Base-by-base conservation (phyloP, 1,140 invertebrate species). In the Amyelois transitella region DNA sequence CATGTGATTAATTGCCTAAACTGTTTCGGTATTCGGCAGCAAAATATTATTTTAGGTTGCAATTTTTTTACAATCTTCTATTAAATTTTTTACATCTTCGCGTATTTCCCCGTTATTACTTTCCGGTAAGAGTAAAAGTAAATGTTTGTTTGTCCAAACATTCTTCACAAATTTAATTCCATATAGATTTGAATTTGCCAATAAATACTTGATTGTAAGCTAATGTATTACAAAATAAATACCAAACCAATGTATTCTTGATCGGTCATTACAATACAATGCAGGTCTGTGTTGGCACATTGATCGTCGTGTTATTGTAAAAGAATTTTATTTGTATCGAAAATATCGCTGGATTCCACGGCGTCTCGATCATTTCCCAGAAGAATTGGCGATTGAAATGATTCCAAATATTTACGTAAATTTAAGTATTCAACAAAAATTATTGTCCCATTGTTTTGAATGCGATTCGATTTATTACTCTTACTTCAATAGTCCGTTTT, bases 341-440 rank as follows among this genome's bases (percentile, higher is more conserved):
- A 5, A 45, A 45, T 17, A 19, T 18, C 18, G 18, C 8, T 19
- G 43, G 43, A n/a, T 38, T 38, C 32, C 32, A 38, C 10, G 14
- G 2, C 32, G 32, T 19, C 18, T 45, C 5, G 8, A 18, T 45
- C 18, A 18, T 19, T 45, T 19, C 43, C 19, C 7, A 19, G 43
- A 45, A 45, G 18, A 17, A 6, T 19, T 45, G 43, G 43, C 32
- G 14, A 38, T 10, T 38, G 14, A 19, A 45, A 17, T 45, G 43
- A 45, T 45, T 45, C 19, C 18, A 18, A 10, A 45, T 45, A 18
- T 45, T 45, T 45, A 45, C 18, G 43, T 45, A 45, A 45, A 45
- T 6, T 28, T 19, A 17, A 17, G 19, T 19, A 38, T 38, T 38
- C 10, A 17, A 45, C 43, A 45, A 45, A 28, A 45, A 45, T 19